These are phyloP conservation scores for Corapipo altera DNA, from an alignment of 2,113 vertebrate species.

Conservation along the genomic window DNA sequence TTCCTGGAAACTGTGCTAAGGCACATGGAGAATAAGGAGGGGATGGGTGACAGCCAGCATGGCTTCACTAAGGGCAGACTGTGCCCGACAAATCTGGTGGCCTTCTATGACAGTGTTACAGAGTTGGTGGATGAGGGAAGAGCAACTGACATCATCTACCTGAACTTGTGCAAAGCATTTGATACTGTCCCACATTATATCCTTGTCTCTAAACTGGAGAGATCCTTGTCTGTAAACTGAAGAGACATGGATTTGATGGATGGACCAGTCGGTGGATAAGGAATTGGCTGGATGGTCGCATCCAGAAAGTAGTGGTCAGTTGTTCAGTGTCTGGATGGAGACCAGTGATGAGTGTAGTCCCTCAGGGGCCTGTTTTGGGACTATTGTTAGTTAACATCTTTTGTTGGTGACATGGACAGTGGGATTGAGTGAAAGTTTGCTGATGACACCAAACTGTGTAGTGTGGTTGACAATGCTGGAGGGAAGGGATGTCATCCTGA, in stretches of 20 bases:
- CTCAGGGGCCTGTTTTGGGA: not conserved
- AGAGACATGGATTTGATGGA: accelerated
- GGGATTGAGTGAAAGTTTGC: not conserved
- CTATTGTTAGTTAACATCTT: not conserved
- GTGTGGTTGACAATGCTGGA: not conserved
- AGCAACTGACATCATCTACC: not conserved
- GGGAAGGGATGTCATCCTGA: not conserved
- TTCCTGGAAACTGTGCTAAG: not conserved
- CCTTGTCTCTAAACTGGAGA: not conserved
- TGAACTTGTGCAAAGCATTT: not conserved
- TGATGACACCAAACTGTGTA: not conserved
- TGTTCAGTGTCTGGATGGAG: not conserved
- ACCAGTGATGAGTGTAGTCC: not conserved
- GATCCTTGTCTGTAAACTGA: not conserved
- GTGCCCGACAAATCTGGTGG: not conserved
- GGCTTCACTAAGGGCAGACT: not conserved
- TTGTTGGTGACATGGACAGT: not conserved
- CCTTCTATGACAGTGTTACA: not conserved
- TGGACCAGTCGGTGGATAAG: not conserved
- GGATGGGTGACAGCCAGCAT: not conserved
- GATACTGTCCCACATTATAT: not conserved
- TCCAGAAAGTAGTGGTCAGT: not conserved
- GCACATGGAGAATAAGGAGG: not conserved
- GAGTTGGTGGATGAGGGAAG: not conserved
- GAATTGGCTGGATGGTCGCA: not conserved